These are phyloP conservation scores for Cygnus olor DNA, from an alignment of 2,797 vertebrate genomes.

Conservation along the genomic window DNA sequence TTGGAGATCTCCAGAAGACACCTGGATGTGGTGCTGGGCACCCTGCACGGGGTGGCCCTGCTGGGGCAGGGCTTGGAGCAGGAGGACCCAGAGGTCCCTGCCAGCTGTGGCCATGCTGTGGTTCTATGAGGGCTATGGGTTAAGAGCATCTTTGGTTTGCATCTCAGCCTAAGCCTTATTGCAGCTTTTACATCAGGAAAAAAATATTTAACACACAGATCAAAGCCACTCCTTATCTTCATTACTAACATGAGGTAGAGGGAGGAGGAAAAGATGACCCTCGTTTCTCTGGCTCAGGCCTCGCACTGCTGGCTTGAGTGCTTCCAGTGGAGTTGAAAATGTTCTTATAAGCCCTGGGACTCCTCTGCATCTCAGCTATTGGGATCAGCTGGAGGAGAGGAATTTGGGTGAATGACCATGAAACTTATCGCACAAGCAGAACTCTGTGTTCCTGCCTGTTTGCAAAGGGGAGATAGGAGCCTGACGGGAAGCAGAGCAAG, in stretches of 20 bases:
- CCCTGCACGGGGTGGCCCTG: not conserved
- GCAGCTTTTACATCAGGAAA: not conserved
- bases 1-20: not conserved
- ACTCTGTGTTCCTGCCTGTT: not conserved
- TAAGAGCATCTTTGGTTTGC: not conserved
- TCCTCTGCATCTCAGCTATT: not conserved
- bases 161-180: not conserved
- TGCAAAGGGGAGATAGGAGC: not conserved
- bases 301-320: not conserved
- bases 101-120: not conserved
- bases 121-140: not conserved
- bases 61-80: not conserved
- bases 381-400: not conserved
- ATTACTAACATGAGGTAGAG: not conserved
- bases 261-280: not conserved
- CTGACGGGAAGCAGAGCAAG: not conserved
- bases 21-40: not conserved
- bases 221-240: not conserved
- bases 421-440: not conserved
- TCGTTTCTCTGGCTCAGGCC: fast-evolving
- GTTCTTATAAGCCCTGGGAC: not conserved
- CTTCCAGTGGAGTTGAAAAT: not conserved
- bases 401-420: not conserved
- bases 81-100: not conserved
- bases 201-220: not conserved